Conservation (phyloP, 2,113 vertebrate genomes). For the Electrona antarctica region DNA sequence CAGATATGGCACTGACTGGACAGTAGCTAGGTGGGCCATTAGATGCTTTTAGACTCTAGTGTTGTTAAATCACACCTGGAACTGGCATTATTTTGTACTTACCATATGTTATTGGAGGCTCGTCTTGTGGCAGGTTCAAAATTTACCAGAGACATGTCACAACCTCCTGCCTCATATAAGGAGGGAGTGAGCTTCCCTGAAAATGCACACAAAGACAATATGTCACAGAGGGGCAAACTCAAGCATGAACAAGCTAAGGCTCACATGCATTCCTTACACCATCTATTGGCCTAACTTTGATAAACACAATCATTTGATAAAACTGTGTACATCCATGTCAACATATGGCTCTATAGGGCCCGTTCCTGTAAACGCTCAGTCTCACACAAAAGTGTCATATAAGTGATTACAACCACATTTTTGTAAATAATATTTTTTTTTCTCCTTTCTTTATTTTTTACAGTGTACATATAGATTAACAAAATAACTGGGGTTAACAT, state of each 20-base stretch:
- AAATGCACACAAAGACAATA: constrained; percentile 53
- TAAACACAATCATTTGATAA: not conserved
- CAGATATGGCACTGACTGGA: too few species aligned
- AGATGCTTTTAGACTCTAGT: too few species aligned
- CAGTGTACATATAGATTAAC: too few species aligned
- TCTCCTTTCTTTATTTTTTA: too few species aligned
- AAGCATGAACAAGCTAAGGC: constrained; percentile 2
- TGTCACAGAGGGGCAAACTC: constrained; percentile 3
- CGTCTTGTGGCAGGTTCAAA: constrained; percentile 97
- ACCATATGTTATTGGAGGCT: constrained; percentile 97
- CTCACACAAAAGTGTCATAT: too few species aligned
- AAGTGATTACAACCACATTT: too few species aligned
- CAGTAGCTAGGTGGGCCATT: too few species aligned
- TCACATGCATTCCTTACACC: not conserved
- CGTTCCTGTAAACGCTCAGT: too few species aligned
- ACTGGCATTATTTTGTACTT: constrained; percentile 49
- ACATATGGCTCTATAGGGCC: constrained; percentile 5
- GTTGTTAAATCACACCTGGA: too few species aligned
- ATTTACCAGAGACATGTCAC: constrained; percentile 96
- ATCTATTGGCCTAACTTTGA: not conserved
- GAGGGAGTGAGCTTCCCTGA: constrained; percentile 95
- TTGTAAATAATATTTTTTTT: too few species aligned
- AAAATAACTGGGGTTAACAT: too few species aligned
- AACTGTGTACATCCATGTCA: constrained; percentile 11
- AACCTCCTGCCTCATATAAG: constrained; percentile 93